phyloP scores from a whole-genome alignment of 1,140 invertebrate genomes.

The Polypedilum vanderplanki region DNA sequence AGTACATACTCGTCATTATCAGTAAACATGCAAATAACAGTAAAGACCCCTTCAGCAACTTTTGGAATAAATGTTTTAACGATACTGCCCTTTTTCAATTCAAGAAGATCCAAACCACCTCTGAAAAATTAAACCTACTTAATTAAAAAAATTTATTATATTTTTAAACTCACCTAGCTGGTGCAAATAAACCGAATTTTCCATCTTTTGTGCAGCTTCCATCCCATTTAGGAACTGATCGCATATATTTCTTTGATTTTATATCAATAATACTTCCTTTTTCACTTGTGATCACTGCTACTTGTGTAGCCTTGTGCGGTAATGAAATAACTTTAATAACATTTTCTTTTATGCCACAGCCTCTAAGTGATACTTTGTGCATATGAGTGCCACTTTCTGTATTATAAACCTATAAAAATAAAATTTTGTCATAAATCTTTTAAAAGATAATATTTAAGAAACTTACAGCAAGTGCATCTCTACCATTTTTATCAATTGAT shows the following conservation, averaged over 20 bases:
- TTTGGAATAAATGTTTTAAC: conserved; percentile 82
- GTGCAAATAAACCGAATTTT: conserved; percentile 89
- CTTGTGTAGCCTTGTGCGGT: conserved; percentile 72
- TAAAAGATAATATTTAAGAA: not conserved
- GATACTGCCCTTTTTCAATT: conserved; percentile 73
- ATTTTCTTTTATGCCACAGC: conserved; percentile 55
- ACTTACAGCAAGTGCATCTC: conserved; percentile 66
- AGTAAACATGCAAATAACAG: conserved; percentile 89
- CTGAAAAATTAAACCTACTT: conserved; percentile 46
- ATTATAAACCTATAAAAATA: conserved; percentile 56
- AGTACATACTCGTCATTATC: conserved; percentile 90
- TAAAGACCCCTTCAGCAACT: conserved; percentile 95
- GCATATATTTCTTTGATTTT: conserved; percentile 66
- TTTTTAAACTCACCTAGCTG: conserved; percentile 51
- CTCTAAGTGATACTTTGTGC: conserved; percentile 62
- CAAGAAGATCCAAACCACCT: conserved; percentile 86
- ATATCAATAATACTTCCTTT: conserved; percentile 83
- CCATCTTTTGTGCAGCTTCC: conserved; percentile 77
- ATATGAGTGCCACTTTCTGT: conserved; percentile 73
- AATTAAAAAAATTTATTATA: not conserved
- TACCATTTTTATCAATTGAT: conserved; percentile 71
- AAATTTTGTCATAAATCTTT: not conserved
- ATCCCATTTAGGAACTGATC: conserved; percentile 73
- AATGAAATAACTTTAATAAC: conserved; percentile 62
- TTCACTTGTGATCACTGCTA: conserved; percentile 83